A percentile compares a stretch with the other conserved stretches of the same genome.
Evolutionary conservation across 2,113 vertebrate genomes (phyloP).

Genomic region (Mugil cephalus): DNA sequence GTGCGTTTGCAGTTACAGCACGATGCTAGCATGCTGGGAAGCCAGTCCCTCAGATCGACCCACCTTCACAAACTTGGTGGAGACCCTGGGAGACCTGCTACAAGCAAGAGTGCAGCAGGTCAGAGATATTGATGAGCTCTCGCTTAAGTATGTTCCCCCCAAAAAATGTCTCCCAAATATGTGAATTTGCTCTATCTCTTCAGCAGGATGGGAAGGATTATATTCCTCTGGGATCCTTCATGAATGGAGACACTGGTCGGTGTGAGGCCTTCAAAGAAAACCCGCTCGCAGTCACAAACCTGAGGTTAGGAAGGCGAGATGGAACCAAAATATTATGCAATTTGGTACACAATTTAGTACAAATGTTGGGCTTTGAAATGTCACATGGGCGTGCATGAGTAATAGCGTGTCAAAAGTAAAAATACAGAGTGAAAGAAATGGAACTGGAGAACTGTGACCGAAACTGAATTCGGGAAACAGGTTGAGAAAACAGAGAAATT

Average conservation of each 20-base stretch:
- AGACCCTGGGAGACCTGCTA: constrained; percentile 91
- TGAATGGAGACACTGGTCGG: constrained; percentile 8
- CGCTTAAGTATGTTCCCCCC: neutral
- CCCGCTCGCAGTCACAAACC: constrained; percentile 70
- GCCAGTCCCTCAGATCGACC: constrained; percentile 88
- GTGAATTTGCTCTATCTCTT: neutral
- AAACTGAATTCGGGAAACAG: constrained; percentile 20
- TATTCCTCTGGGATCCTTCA: constrained; percentile 68
- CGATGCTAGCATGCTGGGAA: constrained; percentile 94
- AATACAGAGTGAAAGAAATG: constrained; percentile 12
- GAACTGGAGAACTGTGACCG: neutral
- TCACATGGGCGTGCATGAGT: neutral
- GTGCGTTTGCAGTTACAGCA: constrained; percentile 87
- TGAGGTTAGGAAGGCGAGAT: constrained; percentile 57
- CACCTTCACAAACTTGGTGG: constrained; percentile 89
- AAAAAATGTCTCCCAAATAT: neutral
- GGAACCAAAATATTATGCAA: neutral
- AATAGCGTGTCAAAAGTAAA: neutral
- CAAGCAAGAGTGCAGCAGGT: constrained; percentile 92
- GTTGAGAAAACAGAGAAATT: constrained; percentile 23
- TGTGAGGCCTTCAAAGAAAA: constrained; percentile 50
- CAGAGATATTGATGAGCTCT: neutral
- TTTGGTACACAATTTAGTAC: too few species aligned
- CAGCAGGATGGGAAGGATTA: constrained; percentile 76
- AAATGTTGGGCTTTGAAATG: neutral